Evolutionary conservation across 2,888 invertebrate genomes (phyloP), one percentile per base, ranked within the genome.

Genomic region (Ornithoptera alexandrae): DNA sequence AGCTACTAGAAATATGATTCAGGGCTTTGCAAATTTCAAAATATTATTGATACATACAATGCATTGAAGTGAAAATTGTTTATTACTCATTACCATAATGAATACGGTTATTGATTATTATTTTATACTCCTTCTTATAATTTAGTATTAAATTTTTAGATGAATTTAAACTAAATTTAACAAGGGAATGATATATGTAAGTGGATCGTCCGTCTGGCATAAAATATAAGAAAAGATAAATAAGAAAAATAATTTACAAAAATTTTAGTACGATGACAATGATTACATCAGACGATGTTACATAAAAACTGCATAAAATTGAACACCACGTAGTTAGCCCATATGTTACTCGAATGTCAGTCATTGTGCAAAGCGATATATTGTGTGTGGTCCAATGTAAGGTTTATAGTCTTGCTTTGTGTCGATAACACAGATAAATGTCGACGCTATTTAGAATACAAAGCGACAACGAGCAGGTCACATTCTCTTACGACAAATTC

Each of bases 371-470:
- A 81, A 78, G 75, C 79, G 78, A 81, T 82, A 90, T 92, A 91
- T 89, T 91, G 91, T 91, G 92, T 92, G 92, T 92, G 92, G 92
- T 92, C 92, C 90, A 87, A 87, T 89, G 87, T 80, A 83, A 88
- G 84, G 89, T 92, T 89, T 89, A 91, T 92, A 88, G 88, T 81
- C 83, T 81, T 82, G 84, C 87, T 90, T 92, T 92, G 92, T 92
- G 88, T 90, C 83, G 89, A 90, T 92, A 90, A 90, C 92, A 87
- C 85, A 89, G 92, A 92, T 91, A 91, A 90, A 92, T 92, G 91
- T 90, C 82, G 83, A 84, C 85, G 84, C 88, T 89, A 86, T 90
- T 86, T 87, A 84, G 78, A 87, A 88, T 80, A 89, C 89, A 88
- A 89, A 84, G 84, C 81, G 78, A 90, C 90, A 88, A 88, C 87